These are phyloP conservation scores for Amblyraja radiata DNA, from an alignment of 2,797 vertebrate genomes.

Conservation along the genomic window DNA sequence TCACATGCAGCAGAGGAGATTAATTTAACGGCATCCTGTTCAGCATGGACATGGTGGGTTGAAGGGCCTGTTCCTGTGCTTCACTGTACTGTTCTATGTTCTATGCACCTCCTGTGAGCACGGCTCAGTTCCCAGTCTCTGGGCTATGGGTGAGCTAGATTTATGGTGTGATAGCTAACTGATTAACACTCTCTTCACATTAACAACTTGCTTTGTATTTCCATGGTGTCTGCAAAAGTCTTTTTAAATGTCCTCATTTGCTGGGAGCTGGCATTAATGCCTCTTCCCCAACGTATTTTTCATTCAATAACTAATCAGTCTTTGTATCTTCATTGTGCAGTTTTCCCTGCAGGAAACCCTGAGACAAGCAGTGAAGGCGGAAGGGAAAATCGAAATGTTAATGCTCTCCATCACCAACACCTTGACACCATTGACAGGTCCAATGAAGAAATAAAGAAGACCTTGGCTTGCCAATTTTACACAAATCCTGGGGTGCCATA, in stretches of 20 bases:
- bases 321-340: background rate
- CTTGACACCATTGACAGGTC: background rate
- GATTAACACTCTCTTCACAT: background rate
- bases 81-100: too few relatives aligned
- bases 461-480: background rate
- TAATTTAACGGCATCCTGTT: background rate
- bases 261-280: background rate
- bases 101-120: too few relatives aligned
- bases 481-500: background rate
- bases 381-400: background rate
- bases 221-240: background rate
- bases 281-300: background rate
- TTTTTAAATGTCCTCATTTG: background rate
- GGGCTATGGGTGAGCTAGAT: background rate
- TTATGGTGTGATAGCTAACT: background rate
- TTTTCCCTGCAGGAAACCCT: background rate
- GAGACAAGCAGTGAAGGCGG: background rate
- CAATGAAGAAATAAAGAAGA: background rate
- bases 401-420: background rate
- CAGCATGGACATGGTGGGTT: background rate
- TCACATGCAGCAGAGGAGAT: too few relatives aligned
- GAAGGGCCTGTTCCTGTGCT: too few relatives aligned
- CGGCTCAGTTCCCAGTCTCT: background rate
- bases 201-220: background rate
- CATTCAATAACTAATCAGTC: background rate